These are phyloP conservation scores for Pangasius djambal DNA, from an alignment of 2,797 vertebrate genomes.

Conservation along the genomic window DNA sequence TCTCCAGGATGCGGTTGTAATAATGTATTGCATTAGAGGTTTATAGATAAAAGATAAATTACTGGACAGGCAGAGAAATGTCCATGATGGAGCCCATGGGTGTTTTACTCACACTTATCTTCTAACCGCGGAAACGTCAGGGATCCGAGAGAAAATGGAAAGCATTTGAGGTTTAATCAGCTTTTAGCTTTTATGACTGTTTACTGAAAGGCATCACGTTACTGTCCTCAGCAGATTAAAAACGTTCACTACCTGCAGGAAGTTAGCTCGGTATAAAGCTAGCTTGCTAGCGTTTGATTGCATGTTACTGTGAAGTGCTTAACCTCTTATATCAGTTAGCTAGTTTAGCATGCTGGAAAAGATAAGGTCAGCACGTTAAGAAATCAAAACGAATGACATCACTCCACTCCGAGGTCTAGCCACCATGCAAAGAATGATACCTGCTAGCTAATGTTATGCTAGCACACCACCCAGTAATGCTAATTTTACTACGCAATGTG, in stretches of 20 bases:
- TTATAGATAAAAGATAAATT: not conserved
- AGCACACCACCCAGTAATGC: not conserved
- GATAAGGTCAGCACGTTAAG: not conserved
- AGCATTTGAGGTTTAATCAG: conserved; percentile 7
- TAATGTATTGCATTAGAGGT: not conserved
- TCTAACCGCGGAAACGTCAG: not conserved
- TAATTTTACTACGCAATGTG: not conserved
- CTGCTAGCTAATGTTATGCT: not conserved
- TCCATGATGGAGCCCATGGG: not conserved
- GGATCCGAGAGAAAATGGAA: not conserved
- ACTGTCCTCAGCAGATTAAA: not conserved
- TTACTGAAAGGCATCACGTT: not conserved
- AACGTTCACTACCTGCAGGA: not conserved
- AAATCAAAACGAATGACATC: not conserved
- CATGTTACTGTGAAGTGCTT: not conserved
- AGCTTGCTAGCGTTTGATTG: not conserved
- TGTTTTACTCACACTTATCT: not conserved
- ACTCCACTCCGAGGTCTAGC: too few relatives aligned
- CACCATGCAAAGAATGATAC: not conserved
- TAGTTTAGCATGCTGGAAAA: not conserved
- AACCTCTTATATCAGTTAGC: too few relatives aligned
- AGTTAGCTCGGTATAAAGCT: not conserved
- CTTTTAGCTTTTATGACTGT: not conserved
- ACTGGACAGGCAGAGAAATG: not conserved
- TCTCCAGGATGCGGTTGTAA: not conserved